Conservation (phyloP, 1,140 invertebrate genomes). For the Drosophila nannoptera region DNA sequence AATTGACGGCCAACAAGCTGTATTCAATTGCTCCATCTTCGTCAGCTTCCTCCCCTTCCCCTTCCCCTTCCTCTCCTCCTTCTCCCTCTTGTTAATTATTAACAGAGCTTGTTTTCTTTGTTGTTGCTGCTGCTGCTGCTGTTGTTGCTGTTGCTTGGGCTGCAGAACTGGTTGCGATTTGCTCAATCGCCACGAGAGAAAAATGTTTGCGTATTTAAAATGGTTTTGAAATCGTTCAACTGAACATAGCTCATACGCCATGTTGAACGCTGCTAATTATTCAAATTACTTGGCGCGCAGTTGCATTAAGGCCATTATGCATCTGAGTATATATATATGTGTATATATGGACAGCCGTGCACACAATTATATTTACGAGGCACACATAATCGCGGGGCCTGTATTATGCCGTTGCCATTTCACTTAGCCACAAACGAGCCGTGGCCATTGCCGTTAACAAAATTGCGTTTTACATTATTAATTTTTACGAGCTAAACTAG, state of each 20-base stretch:
- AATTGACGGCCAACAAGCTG: constrained; percentile 66
- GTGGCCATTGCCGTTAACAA: constrained; percentile 75
- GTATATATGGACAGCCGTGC: not conserved
- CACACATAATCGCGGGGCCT: constrained; percentile 53
- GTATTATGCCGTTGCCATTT: constrained; percentile 68
- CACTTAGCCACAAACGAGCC: constrained; percentile 76
- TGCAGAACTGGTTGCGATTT: constrained; percentile 44
- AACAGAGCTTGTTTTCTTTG: constrained; percentile 34
- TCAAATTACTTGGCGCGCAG: constrained; percentile 59
- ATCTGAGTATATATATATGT: constrained; percentile 12
- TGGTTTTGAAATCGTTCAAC: constrained; percentile 42
- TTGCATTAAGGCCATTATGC: constrained; percentile 70
- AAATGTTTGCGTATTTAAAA: not conserved
- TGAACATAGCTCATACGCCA: constrained; percentile 62
- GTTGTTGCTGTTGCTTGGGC: constrained; percentile 16
- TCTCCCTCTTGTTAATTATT: constrained; percentile 46
- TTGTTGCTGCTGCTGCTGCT: constrained; percentile 17
- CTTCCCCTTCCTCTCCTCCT: constrained; percentile 29
- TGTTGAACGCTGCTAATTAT: constrained; percentile 65
- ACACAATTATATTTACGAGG: constrained; percentile 51
- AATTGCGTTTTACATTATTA: constrained; percentile 78
- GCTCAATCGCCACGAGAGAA: constrained; percentile 26
- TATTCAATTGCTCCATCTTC: constrained; percentile 61
- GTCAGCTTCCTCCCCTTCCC: constrained; percentile 14
- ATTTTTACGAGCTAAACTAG: constrained; percentile 74